Conservation (phyloP, 2,113 vertebrate genomes). For the Ceyx melanurus region DNA sequence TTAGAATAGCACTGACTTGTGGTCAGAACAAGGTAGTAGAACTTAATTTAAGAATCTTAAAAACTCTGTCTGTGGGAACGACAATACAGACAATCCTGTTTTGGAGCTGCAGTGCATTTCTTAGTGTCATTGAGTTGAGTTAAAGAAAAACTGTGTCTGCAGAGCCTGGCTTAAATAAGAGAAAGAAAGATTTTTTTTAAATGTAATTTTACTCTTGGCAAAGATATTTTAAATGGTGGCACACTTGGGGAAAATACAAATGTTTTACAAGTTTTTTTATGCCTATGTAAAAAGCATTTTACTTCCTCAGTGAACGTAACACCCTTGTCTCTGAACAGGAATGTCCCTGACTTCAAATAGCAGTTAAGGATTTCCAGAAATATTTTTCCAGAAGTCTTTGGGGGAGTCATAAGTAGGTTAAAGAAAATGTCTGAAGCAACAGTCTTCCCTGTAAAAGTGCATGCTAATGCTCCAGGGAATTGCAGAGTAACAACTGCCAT, state of each 20-base stretch:
- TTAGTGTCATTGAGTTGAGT: background rate
- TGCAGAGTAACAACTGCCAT: background rate
- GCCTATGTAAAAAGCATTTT: background rate
- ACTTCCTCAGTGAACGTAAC: background rate
- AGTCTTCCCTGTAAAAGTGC: background rate
- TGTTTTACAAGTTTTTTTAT: background rate
- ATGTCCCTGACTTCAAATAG: background rate
- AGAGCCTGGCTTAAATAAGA: background rate
- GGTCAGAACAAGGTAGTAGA: background rate
- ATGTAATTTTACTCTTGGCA: background rate
- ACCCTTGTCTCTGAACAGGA: background rate
- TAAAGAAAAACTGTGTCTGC: background rate
- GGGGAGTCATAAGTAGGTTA: background rate
- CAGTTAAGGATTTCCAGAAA: constrained; percentile 12
- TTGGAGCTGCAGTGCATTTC: background rate
- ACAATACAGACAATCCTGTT: background rate
- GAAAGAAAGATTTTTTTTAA: background rate
- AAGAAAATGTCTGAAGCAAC: background rate
- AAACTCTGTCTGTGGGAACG: background rate
- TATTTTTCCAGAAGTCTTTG: background rate
- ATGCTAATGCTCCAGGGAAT: background rate
- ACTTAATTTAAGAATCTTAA: background rate
- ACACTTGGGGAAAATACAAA: background rate
- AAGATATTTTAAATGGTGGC: background rate
- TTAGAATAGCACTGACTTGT: background rate